Base-by-base conservation (phyloP, 2,113 vertebrate genomes). In the Buteo buteo region DNA sequence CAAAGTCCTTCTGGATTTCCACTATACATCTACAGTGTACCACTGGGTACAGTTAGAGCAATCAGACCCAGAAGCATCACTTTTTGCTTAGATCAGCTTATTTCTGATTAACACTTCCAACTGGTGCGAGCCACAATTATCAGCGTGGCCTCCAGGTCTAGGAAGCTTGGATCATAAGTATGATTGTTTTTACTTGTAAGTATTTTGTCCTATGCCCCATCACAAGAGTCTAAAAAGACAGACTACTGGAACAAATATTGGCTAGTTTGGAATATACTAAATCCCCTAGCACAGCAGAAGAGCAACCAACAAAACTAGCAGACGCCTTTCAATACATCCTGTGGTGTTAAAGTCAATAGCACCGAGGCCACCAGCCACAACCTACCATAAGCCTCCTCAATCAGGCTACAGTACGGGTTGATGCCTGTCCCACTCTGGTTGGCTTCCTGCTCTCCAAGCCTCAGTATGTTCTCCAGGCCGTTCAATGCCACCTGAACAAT, bases 401-500 rank as follows among this genome's bases (percentile, higher is more conserved):
- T 99, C 55, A 99, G 99, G 97, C 99, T 98, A 94, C 99, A 99
- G 98, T 99, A 99, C 8, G 99, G 99, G 95, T 99, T 99, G 73
- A 99, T 98, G 20, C 99, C 99, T 0, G 97, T 98, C 95, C 98
- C 99, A 5, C 96, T 99, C 97, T 99, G 99, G 96, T 99, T 99
- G 96, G 99, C 99, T 58, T 99, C 99, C 97, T 99, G 99, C 86
- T 99, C 99, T 14, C 99, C 99, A 42, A 99, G 98, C 82, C 99
- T 97, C 94, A 99, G 98, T 72, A 99, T 99, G 97, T 99, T 99
- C 96, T 99, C 99, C 93, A 99, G 97, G 45, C 99, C 99, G 0
- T 99, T 99, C 57, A 99, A 97, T 3, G 99, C 99, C 32, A 99
- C 99, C 95, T 99, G 99, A 13, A 99, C 99, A 18, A 99, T 99